A percentile compares a stretch with the other conserved stretches of the same genome.
These are phyloP conservation scores for Odontophorus gujanensis DNA, from an alignment of 2,113 vertebrate genomes.

Conservation along the genomic window DNA sequence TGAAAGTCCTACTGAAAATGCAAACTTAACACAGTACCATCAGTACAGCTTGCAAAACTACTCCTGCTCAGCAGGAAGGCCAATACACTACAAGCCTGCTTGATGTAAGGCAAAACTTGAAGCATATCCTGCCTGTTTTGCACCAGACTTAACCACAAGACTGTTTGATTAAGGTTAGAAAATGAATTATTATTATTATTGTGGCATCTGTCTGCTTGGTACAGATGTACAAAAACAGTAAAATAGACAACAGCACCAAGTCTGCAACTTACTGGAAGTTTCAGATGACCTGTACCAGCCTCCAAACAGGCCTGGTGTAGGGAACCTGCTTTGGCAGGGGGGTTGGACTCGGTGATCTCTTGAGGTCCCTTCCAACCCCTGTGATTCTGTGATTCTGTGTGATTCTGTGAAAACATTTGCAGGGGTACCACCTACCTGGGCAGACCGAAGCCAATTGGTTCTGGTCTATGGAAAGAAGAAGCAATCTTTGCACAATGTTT, in stretches of 20 bases:
- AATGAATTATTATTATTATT: neutral
- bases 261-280: neutral
- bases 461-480: neutral
- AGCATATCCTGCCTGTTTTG: neutral
- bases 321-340: too few species aligned
- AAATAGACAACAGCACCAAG: neutral
- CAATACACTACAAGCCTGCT: neutral
- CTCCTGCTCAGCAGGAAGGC: neutral
- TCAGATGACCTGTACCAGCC: neutral
- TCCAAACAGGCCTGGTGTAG: neutral
- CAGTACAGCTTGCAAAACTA: neutral
- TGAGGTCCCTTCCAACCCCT: too few species aligned
- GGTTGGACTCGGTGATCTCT: too few species aligned
- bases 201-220: neutral
- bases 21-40: neutral
- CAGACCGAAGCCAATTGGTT: neutral
- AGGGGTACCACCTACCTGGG: neutral
- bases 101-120: neutral
- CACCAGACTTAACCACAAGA: neutral
- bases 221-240: neutral
- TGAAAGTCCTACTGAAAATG: neutral
- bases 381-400: too few species aligned
- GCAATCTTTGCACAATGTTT: neutral
- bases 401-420: neutral
- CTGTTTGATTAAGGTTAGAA: neutral